These are phyloP conservation scores for Encarsia formosa DNA, from an alignment of 2,888 invertebrate species.

Conservation along the genomic window DNA sequence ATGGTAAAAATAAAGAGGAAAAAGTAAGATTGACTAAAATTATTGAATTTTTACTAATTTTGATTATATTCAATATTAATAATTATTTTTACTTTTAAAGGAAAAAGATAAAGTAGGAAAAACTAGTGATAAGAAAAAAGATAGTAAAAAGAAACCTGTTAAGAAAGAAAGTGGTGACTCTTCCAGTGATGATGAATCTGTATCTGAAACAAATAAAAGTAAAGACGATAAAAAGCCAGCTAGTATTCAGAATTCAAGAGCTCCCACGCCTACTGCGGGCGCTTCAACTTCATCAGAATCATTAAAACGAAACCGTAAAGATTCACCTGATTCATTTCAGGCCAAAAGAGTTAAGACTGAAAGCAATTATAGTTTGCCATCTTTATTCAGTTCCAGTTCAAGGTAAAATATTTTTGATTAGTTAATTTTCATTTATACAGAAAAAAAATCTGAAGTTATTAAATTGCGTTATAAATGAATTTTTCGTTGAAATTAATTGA, in stretches of 20 bases:
- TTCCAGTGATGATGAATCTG: slow-evolving; percentile 45
- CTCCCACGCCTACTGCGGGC: slow-evolving; percentile 50
- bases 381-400: slow-evolving; percentile 53
- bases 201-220: slow-evolving; percentile 50
- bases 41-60: too few relatives aligned
- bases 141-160: slow-evolving; percentile 43
- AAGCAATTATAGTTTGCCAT: slow-evolving; percentile 44
- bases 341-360: too few relatives aligned
- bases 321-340: slow-evolving; percentile 52
- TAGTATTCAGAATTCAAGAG: slow-evolving; percentile 57
- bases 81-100: slow-evolving; percentile 27
- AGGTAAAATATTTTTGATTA: slow-evolving; percentile 41
- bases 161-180: slow-evolving; percentile 47
- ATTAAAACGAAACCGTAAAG: slow-evolving; percentile 43
- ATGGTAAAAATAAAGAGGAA: slow-evolving; percentile 57
- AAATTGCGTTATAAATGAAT: too few relatives aligned
- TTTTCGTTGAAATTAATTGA: background rate
- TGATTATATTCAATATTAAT: background rate
- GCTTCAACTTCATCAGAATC: slow-evolving; percentile 32
- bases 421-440: background rate
- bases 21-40: slow-evolving; percentile 44
- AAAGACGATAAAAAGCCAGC: slow-evolving; percentile 53
- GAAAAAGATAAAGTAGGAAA: slow-evolving; percentile 54
- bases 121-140: slow-evolving; percentile 48
- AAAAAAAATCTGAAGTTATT: too few relatives aligned